A percentile compares a stretch with the other conserved stretches of the same genome.
These are phyloP conservation scores for Pseudeuparius sepicola DNA, from an alignment of 2,888 invertebrate genomes.

Conservation along the genomic window DNA sequence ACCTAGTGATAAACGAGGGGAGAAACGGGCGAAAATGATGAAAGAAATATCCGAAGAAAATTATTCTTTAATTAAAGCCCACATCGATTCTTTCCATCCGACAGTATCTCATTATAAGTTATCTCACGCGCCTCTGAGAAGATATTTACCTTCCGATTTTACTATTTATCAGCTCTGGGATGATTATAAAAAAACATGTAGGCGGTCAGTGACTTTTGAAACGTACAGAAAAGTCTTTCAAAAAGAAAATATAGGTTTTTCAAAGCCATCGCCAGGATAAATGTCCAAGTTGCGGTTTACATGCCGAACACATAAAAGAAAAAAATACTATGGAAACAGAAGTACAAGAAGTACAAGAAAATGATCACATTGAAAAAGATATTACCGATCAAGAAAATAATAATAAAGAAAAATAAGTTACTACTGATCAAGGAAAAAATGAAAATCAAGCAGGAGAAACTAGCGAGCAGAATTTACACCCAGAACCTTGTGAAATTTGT, in stretches of 20 bases:
- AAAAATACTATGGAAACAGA: constrained; percentile 9
- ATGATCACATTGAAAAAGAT: no score
- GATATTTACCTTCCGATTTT: constrained; percentile 10
- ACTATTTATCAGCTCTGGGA: constrained; percentile 14
- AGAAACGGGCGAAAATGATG: constrained; percentile 11
- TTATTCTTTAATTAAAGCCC: constrained; percentile 10
- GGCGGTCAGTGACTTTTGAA: constrained; percentile 11
- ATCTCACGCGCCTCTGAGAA: constrained; percentile 14
- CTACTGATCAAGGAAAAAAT: constrained; percentile 2
- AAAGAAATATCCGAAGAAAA: constrained; percentile 12
- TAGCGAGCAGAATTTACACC: no score
- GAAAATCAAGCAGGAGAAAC: not conserved
- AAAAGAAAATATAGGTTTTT: constrained; percentile 16
- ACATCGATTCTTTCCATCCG: constrained; percentile 14
- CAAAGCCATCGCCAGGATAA: constrained; percentile 15
- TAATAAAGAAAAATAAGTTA: constrained; percentile 3
- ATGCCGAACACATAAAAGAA: constrained; percentile 7
- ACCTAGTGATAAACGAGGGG: constrained; percentile 8
- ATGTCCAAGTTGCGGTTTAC: constrained; percentile 12
- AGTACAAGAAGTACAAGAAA: no score
- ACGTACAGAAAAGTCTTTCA: constrained; percentile 15
- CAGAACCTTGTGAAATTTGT: constrained; percentile 7
- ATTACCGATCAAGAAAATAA: constrained; percentile 3
- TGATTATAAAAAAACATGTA: constrained; percentile 11
- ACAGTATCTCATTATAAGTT: constrained; percentile 16